Evolutionary conservation across 2,797 vertebrate species (phyloP).

Genomic region (Melopsittacus undulatus): DNA sequence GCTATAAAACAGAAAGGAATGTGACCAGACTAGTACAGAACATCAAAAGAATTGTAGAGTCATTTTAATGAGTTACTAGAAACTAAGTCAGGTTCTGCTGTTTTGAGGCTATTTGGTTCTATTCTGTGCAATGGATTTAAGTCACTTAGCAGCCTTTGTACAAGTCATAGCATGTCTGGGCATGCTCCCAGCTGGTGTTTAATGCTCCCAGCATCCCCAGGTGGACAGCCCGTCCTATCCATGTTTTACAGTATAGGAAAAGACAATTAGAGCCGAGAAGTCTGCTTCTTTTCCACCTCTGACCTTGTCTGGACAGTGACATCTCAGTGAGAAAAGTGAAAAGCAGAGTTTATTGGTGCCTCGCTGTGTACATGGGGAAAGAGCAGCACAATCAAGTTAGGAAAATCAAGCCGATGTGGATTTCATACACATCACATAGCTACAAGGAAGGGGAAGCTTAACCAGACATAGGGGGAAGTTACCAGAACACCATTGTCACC

Average conservation of each 20-base stretch:
- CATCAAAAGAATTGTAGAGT: slow-evolving; percentile 66
- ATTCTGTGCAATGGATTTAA: slow-evolving; percentile 51
- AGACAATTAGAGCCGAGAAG: neutral
- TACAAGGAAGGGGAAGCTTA: neutral
- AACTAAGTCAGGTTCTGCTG: slow-evolving; percentile 59
- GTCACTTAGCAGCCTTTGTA: slow-evolving; percentile 61
- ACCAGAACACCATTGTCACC: neutral
- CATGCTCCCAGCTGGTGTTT: slow-evolving; percentile 2
- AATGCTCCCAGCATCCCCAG: slow-evolving; percentile 14
- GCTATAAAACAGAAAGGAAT: slow-evolving; percentile 70
- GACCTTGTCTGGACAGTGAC: neutral
- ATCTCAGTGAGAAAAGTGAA: neutral
- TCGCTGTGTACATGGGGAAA: fast-evolving
- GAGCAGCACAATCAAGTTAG: neutral
- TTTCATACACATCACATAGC: neutral
- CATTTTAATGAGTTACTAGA: slow-evolving; percentile 70
- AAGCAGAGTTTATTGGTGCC: neutral
- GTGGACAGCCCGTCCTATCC: neutral
- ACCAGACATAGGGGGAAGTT: neutral
- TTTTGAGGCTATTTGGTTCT: slow-evolving; percentile 22
- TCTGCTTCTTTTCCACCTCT: neutral
- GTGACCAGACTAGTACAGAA: slow-evolving; percentile 59
- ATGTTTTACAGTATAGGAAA: neutral
- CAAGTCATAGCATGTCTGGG: slow-evolving; percentile 19
- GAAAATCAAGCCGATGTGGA: neutral